Conservation (phyloP, 2,113 vertebrate species). For the Pteruthius melanotis region DNA sequence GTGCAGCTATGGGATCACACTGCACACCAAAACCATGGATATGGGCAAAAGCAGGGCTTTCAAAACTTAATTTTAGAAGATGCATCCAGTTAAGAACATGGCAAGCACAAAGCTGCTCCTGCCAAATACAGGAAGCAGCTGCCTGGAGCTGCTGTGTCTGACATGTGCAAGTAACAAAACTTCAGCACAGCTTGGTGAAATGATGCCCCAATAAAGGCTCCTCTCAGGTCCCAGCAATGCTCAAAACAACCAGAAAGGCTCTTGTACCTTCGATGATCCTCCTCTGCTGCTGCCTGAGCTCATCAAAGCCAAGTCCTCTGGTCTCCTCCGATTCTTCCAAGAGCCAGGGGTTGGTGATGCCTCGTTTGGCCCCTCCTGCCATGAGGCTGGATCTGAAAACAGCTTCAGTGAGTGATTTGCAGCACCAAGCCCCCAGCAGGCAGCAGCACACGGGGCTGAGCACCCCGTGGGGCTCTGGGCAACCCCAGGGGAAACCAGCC, state of each 20-base stretch:
- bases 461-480: neutral
- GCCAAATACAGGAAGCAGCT: neutral
- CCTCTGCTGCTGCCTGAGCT: conserved; percentile 90
- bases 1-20: neutral
- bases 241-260: neutral
- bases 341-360: conserved; percentile 85
- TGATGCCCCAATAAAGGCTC: neutral
- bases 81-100: neutral
- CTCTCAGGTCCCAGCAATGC: neutral
- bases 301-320: conserved; percentile 81
- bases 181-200: neutral
- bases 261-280: conserved; percentile 86
- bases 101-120: neutral
- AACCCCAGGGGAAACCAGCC: neutral
- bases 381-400: conserved; percentile 84
- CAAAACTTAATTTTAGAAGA: neutral
- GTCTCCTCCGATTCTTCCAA: conserved; percentile 91
- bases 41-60: neutral
- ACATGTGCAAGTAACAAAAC: neutral
- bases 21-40: neutral
- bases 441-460: fast-evolving
- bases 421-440: neutral
- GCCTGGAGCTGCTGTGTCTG: neutral
- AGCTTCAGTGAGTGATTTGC: neutral
- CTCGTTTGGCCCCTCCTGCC: conserved; percentile 66